Conservation (phyloP, 2,888 invertebrate species). For the Morpho achilles region DNA sequence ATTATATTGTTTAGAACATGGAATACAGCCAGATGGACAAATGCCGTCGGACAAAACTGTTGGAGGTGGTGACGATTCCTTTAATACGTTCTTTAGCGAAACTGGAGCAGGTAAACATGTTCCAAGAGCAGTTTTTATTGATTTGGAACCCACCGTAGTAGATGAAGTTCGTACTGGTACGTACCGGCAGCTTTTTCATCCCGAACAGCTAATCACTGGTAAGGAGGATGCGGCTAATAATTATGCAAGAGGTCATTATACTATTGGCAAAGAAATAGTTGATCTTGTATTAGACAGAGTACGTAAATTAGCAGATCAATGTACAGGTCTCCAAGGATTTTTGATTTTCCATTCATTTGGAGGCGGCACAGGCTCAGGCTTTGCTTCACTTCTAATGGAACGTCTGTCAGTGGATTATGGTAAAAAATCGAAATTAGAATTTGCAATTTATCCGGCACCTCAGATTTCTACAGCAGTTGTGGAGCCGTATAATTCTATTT, state of each 20-base stretch:
- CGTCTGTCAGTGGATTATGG: conserved; percentile 96
- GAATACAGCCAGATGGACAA: conserved; percentile 90
- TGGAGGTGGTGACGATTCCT: conserved; percentile 95
- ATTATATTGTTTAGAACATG: conserved; percentile 89
- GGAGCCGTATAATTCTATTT: conserved; percentile 97
- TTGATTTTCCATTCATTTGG: conserved; percentile 97
- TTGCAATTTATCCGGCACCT: conserved; percentile 97
- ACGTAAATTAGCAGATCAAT: conserved; percentile 92
- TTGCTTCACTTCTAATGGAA: conserved; percentile 97
- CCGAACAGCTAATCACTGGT: conserved; percentile 96
- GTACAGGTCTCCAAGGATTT: conserved; percentile 94
- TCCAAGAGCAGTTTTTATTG: conserved; percentile 95
- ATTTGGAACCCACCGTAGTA: conserved; percentile 97
- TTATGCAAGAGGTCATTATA: conserved; percentile 98
- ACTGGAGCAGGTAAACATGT: conserved; percentile 98
- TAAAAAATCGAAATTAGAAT: conserved; percentile 95
- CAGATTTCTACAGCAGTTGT: conserved; percentile 93
- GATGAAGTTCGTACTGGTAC: conserved; percentile 95
- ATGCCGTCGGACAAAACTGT: conserved; percentile 90
- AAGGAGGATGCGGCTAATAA: conserved; percentile 99
- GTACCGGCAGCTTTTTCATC: conserved; percentile 97
- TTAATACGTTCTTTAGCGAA: conserved; percentile 96
- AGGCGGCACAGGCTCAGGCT: conserved; percentile 95
- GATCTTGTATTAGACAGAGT: conserved; percentile 92
- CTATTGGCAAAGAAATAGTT: conserved; percentile 96